Conservation (phyloP, 37 sponge, comb jelly and placozoan genomes). For the Oopsacas minuta region DNA sequence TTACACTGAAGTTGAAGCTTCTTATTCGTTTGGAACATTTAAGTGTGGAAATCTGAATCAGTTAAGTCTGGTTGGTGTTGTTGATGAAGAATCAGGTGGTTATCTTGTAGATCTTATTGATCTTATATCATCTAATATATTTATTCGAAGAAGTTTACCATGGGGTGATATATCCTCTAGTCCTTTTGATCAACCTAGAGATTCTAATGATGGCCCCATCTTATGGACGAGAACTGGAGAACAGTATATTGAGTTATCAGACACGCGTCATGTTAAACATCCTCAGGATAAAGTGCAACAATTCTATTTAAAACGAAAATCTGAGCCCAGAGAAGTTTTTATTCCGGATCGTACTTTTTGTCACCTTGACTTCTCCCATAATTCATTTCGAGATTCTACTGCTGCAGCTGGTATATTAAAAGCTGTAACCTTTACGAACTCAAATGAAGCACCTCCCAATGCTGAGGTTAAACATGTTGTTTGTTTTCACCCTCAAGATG, state of each 20-base stretch:
- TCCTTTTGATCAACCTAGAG: constrained; percentile 20
- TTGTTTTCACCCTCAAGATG: constrained; percentile 76
- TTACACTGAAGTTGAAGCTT: constrained; percentile 25
- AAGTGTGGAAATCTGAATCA: constrained; percentile 68
- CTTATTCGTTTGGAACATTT: constrained; percentile 42
- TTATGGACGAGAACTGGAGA: constrained; percentile 93
- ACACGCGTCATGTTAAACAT: constrained; percentile 17
- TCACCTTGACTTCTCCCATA: constrained; percentile 78
- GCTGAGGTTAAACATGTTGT: constrained; percentile 70
- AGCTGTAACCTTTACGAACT: constrained; percentile 44
- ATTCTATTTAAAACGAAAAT: neutral
- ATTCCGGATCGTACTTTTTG: constrained; percentile 83
- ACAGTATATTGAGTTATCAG: constrained; percentile 66
- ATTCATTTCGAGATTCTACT: constrained; percentile 49
- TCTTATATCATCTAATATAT: constrained; percentile 22
- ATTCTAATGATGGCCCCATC: constrained; percentile 94
- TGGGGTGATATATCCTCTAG: constrained; percentile 64
- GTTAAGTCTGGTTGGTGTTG: constrained; percentile 67
- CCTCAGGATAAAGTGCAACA: constrained; percentile 30
- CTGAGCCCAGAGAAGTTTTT: constrained; percentile 50
- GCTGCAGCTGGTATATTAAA: constrained; percentile 87
- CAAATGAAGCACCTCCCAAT: neutral
- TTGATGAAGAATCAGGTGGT: constrained; percentile 74
- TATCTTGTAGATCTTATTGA: neutral
- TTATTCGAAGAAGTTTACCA: constrained; percentile 52